Evolutionary conservation across 2,797 vertebrate species (phyloP).

Genomic region (Paratrypauchen microcephalus): DNA sequence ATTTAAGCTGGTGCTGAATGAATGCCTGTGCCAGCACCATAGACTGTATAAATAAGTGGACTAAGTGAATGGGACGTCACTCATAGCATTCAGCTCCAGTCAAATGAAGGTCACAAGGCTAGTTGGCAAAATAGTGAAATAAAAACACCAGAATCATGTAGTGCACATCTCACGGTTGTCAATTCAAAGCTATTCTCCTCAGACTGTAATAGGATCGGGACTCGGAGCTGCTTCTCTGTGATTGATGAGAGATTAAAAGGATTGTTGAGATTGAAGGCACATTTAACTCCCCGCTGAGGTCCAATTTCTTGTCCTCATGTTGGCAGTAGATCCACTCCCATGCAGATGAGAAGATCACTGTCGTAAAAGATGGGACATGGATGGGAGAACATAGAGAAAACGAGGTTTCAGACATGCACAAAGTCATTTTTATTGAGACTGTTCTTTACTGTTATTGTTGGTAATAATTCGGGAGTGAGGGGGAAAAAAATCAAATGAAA

Average conservation of each 20-base stretch:
- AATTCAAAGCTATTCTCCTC: constrained; percentile 67
- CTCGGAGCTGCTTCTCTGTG: constrained; percentile 70
- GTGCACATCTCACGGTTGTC: constrained; percentile 64
- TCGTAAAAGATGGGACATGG: constrained; percentile 50
- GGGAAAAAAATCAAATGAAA: constrained; percentile 9
- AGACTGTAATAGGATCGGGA: constrained; percentile 76
- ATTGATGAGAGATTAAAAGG: constrained; percentile 87
- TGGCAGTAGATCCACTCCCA: constrained; percentile 59
- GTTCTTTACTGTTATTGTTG: constrained; percentile 40
- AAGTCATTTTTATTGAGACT: constrained; percentile 65
- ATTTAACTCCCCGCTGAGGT: constrained; percentile 77
- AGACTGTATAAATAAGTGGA: no score
- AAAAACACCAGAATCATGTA: no score
- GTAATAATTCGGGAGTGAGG: constrained; percentile 28
- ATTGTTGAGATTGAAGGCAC: constrained; percentile 81
- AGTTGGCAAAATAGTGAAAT: no score
- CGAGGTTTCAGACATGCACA: constrained; percentile 48
- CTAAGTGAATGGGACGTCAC: no score
- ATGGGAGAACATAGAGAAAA: constrained; percentile 50
- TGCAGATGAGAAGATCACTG: constrained; percentile 74
- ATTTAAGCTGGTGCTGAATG: background rate
- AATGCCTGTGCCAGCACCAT: background rate
- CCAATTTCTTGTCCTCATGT: constrained; percentile 71
- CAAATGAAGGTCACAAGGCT: no score
- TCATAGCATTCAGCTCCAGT: no score